Conservation (phyloP, 2,113 vertebrate species). For the Bubo bubo region DNA sequence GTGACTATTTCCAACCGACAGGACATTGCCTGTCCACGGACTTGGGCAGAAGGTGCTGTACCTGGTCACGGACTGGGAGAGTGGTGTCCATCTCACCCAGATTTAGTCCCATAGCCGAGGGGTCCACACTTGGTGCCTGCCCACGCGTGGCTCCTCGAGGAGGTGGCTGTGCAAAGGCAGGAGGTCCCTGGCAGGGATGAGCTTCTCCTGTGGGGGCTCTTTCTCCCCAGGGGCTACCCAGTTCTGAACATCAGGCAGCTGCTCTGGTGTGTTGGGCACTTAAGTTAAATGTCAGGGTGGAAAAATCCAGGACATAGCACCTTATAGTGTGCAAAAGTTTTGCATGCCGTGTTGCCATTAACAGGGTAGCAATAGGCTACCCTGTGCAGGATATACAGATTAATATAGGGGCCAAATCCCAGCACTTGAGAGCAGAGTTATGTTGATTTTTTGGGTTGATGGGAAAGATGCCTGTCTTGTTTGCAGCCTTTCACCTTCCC, state of each 20-base stretch:
- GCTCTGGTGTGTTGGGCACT: neutral
- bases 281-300: neutral
- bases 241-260: neutral
- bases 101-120: neutral
- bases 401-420: neutral
- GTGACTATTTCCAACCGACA: neutral
- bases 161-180: neutral
- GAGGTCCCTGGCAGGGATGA: neutral
- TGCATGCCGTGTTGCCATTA: neutral
- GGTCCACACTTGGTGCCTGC: fast-evolving
- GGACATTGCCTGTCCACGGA: fast-evolving
- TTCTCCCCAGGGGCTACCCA: neutral
- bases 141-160: neutral
- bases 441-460: neutral
- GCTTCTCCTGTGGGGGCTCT: neutral
- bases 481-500: neutral
- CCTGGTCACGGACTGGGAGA: neutral
- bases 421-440: neutral
- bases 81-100: neutral
- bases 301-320: neutral
- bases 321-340: neutral
- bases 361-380: neutral
- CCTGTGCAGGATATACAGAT: neutral
- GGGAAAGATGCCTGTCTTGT: neutral
- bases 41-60: neutral